These are phyloP conservation scores for Montipora efflorescens DNA, from an alignment of 64 coral and sea anemone genomes.

Conservation along the genomic window DNA sequence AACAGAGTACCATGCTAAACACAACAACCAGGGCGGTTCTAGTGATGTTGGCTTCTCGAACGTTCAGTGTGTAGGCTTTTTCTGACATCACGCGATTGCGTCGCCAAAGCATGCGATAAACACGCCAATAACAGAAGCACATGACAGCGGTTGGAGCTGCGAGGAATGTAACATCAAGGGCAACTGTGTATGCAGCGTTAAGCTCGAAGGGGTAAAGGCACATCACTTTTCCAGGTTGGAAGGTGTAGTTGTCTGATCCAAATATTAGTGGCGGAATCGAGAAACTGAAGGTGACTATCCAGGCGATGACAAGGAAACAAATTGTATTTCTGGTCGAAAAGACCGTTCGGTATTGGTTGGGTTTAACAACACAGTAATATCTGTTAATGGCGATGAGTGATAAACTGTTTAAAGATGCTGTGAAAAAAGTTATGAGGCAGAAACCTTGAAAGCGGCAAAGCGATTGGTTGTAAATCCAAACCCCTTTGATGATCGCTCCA, in stretches of 20 bases:
- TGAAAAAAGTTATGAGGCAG: slow-evolving; percentile 63
- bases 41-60: slow-evolving; percentile 58
- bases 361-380: slow-evolving; percentile 88
- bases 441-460: slow-evolving; percentile 81
- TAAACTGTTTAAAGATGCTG: slow-evolving; percentile 71
- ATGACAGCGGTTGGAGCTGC: slow-evolving; percentile 19
- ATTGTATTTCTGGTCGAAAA: slow-evolving; percentile 73
- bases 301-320: slow-evolving; percentile 16
- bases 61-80: background rate
- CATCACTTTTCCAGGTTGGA: slow-evolving; percentile 39
- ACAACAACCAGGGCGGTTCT: slow-evolving; percentile 25
- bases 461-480: slow-evolving; percentile 56
- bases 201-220: slow-evolving; percentile 65
- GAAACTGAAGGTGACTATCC: background rate
- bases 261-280: background rate
- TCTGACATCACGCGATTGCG: background rate
- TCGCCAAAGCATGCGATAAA: slow-evolving; percentile 21
- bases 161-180: slow-evolving; percentile 33
- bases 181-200: slow-evolving; percentile 32
- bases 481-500: slow-evolving; percentile 49
- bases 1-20: background rate
- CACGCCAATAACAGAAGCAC: slow-evolving; percentile 49
- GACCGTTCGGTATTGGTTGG: slow-evolving; percentile 74
- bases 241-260: background rate
- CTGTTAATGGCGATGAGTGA: slow-evolving; percentile 85